phyloP scores from a whole-genome alignment of 1,140 invertebrate genomes.

The Tetramorium parvispinum region DNA sequence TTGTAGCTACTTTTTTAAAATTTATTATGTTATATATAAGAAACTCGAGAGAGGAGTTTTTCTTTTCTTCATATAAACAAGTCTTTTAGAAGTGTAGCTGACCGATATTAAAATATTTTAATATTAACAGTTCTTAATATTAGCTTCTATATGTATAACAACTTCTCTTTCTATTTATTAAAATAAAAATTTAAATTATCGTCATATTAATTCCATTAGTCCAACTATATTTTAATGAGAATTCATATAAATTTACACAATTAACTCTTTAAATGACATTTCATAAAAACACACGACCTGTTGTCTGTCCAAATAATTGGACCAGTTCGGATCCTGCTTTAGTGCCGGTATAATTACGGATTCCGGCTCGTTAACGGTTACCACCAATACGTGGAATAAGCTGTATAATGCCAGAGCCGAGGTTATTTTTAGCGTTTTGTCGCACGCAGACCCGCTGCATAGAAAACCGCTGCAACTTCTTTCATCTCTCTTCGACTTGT shows the following conservation, averaged over 20 bases:
- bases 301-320: conserved; percentile 89
- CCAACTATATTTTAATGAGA: conserved; percentile 28
- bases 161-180: neutral
- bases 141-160: neutral
- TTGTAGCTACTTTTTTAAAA: neutral
- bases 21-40: neutral
- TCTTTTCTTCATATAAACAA: neutral
- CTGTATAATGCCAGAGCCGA: conserved; percentile 77
- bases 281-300: conserved; percentile 85
- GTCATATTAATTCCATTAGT: neutral
- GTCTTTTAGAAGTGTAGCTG: neutral
- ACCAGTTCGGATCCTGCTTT: conserved; percentile 88
- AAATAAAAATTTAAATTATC: neutral
- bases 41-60: neutral
- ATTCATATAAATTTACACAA: neutral
- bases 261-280: conserved; percentile 8
- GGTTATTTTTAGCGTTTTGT: conserved; percentile 73
- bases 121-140: neutral
- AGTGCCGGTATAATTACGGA: conserved; percentile 88
- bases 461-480: conserved; percentile 88
- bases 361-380: conserved; percentile 87
- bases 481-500: conserved; percentile 12
- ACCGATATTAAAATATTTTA: neutral
- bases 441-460: conserved; percentile 86
- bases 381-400: conserved; percentile 84